phyloP scores from a whole-genome alignment of 2,888 invertebrate genomes.

The Cephus sareptanus region DNA sequence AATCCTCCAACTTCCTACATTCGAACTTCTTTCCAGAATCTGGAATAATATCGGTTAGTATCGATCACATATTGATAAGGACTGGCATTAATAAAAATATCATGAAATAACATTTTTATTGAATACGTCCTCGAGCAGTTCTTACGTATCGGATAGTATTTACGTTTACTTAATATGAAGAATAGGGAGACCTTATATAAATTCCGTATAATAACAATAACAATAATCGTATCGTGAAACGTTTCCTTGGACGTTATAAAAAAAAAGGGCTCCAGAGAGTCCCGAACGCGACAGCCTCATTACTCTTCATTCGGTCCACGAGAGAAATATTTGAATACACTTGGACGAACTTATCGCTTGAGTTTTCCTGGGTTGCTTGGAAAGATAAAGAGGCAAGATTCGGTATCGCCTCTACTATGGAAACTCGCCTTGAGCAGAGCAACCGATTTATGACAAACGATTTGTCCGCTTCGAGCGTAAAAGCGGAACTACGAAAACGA shows the following conservation, averaged over 20 bases:
- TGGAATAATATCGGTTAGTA: too few species aligned
- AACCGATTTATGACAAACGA: slow-evolving; percentile 59
- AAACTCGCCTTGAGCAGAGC: slow-evolving; percentile 35
- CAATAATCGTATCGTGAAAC: too few species aligned
- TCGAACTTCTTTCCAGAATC: too few species aligned
- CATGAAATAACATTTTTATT: too few species aligned
- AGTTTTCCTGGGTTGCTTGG: background rate
- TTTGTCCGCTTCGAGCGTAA: slow-evolving; percentile 45
- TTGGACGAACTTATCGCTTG: slow-evolving; percentile 29
- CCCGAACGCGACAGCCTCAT: slow-evolving; percentile 29
- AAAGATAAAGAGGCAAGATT: slow-evolving; percentile 21
- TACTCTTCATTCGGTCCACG: slow-evolving; percentile 40
- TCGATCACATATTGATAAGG: too few species aligned
- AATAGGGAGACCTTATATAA: too few species aligned
- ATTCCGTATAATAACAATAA: too few species aligned
- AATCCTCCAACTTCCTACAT: too few species aligned
- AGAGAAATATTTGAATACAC: slow-evolving; percentile 47
- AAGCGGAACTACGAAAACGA: slow-evolving; percentile 16
- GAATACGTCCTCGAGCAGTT: too few species aligned
- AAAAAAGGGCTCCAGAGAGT: slow-evolving; percentile 7
- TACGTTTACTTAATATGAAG: too few species aligned
- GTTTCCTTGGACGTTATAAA: background rate
- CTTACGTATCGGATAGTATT: too few species aligned
- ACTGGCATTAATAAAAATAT: too few species aligned
- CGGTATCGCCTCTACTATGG: background rate